Percentiles rank a stretch among this genome's conserved stretches.
Evolutionary conservation across 2,113 vertebrate genomes (phyloP).

Genomic region (Dromaius novaehollandiae): DNA sequence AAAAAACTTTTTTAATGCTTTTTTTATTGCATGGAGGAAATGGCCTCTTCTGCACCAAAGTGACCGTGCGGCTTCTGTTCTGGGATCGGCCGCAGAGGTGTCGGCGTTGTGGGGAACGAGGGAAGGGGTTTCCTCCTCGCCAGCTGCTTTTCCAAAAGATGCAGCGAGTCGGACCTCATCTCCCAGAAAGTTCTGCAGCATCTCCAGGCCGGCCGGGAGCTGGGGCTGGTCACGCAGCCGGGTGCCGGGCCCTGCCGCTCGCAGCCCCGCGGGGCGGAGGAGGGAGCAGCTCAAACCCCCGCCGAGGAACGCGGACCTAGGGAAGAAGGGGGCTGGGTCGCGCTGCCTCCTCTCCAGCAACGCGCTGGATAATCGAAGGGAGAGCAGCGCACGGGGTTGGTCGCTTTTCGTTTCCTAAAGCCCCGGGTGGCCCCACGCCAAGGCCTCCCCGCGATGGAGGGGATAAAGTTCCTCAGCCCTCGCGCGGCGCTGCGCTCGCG

Average conservation of each 20-base stretch:
- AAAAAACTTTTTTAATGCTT: background rate
- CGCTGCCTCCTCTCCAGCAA: background rate
- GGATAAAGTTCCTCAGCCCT: constrained; percentile 62
- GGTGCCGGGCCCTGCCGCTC: too few relatives aligned
- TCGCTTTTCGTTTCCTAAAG: constrained; percentile 45
- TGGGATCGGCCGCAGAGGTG: background rate
- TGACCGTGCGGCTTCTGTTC: too few relatives aligned
- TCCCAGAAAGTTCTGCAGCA: background rate
- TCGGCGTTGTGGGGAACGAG: too few relatives aligned
- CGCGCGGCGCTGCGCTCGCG: background rate
- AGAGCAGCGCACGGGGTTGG: background rate
- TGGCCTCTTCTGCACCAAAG: background rate
- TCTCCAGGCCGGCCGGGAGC: background rate
- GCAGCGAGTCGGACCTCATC: background rate
- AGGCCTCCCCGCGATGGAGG: constrained; percentile 44
- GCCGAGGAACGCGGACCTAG: background rate
- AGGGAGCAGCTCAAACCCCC: background rate
- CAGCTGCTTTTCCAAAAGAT: background rate
- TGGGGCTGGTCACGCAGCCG: too few relatives aligned
- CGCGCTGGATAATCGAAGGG: constrained; percentile 18
- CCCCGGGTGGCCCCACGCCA: constrained; percentile 57
- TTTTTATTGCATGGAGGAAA: background rate
- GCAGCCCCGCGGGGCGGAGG: background rate
- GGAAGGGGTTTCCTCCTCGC: background rate
- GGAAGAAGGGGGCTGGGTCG: background rate